These are phyloP conservation scores for Columba guinea DNA, from an alignment of 2,797 vertebrate genomes.

Conservation along the genomic window DNA sequence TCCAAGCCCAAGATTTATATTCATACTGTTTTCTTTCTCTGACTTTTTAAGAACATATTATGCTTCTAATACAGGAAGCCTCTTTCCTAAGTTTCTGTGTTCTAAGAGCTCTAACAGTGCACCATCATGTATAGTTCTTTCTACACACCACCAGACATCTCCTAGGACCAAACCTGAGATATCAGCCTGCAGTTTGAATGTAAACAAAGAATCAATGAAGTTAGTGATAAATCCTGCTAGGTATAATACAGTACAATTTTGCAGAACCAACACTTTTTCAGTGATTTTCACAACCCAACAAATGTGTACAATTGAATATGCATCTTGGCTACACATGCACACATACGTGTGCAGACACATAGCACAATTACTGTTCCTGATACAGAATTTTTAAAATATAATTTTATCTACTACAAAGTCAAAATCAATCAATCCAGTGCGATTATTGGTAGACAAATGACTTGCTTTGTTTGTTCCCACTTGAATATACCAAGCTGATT, in stretches of 20 bases:
- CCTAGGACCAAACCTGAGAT: neutral
- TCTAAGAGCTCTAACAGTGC: neutral
- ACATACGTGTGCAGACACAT: neutral
- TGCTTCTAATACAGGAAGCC: neutral
- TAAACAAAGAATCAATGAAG: neutral
- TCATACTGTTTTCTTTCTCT: neutral
- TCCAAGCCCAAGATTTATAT: neutral
- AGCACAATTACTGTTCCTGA: neutral
- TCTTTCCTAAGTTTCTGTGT: neutral
- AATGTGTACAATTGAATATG: neutral
- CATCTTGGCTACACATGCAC: neutral
- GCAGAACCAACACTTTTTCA: neutral
- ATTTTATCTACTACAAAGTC: neutral
- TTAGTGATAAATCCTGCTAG: neutral
- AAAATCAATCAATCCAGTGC: neutral
- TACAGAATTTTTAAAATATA: neutral
- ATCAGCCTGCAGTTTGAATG: neutral
- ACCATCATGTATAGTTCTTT: neutral
- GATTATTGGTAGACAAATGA: neutral
- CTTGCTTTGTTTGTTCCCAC: neutral
- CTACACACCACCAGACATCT: neutral
- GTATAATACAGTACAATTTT: neutral
- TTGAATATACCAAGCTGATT: neutral
- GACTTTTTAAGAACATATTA: neutral
- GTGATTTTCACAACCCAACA: neutral